Base-by-base conservation (phyloP, 2,797 vertebrate species). In the Schizothorax lantsangensis region DNA sequence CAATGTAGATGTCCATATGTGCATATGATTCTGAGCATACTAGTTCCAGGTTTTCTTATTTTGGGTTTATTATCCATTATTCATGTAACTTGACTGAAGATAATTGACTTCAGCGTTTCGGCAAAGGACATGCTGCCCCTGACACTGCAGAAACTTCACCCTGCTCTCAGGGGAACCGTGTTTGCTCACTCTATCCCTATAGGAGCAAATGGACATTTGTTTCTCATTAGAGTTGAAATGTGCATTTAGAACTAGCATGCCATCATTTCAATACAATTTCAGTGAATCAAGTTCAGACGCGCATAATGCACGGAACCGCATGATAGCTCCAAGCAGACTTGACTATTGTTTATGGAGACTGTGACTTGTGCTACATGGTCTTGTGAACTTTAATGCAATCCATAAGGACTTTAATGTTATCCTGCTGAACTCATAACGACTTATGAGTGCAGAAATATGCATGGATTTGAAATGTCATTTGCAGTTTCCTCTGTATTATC, bases 61-160 rank as follows among this genome's bases (percentile, higher is more conserved):
- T 89, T 82, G 88, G 87, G 69, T 81, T 57, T 36, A 72, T 71
- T 79, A 74, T 90, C 62, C 83, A 89, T 91, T 89, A 89, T 87
- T 89, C 87, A 91, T 89, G 62, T 59, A 81, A 81, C 87, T 84
- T 79, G 87, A 86, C 83, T 86, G 88, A 88, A 83, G 88, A 91
- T 90, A 86, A 90, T 91, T 91, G 87, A 90, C 86, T 89, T 88
- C 79, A 89, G 87, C 79, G 49, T 88, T 88, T 87, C 79, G 45
- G 75, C 77, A 75, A 82, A 89, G 87, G 83, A 79, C 84, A 90
- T 82, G 73, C 83, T 87, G 86, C 86, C 80, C 71, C 83, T 71
- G 87, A 88, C 88, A 83, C 83, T 71, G 64, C 43, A 83, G 75
- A 80, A 88, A 69, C 45, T 73, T 54, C 36, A 79, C 79, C 84